phyloP scores from a whole-genome alignment of 2,888 invertebrate species.

The Perdita meconis region DNA sequence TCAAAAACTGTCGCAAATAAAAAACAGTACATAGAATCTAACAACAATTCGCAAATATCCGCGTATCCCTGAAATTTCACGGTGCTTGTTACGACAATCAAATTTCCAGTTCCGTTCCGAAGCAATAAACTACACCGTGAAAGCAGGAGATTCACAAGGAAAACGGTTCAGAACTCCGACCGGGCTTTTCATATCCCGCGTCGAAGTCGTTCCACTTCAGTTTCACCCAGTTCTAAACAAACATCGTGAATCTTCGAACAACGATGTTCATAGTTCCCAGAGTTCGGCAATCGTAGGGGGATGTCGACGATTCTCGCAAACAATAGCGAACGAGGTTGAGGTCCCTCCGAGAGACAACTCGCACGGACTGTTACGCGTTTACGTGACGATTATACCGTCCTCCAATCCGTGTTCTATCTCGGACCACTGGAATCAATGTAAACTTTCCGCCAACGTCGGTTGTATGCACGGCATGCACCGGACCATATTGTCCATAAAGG shows the following conservation, averaged over 20 bases:
- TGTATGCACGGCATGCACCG: too few species aligned
- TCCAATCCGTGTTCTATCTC: conserved; percentile 26
- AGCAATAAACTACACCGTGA: not conserved
- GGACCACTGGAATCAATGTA: conserved; percentile 32
- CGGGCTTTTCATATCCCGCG: not conserved
- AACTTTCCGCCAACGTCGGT: conserved; percentile 14
- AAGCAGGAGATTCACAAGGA: not conserved
- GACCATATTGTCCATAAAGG: too few species aligned
- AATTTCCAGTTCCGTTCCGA: not conserved
- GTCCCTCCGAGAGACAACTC: not conserved
- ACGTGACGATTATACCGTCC: conserved; percentile 23
- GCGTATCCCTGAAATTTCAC: too few species aligned
- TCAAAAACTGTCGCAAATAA: too few species aligned
- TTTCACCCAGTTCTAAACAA: conserved; percentile 4
- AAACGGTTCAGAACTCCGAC: not conserved
- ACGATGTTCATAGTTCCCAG: not conserved
- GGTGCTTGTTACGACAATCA: too few species aligned
- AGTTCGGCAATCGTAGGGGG: conserved; percentile 23
- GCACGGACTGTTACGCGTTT: conserved; percentile 40
- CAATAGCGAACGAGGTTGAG: conserved; percentile 10
- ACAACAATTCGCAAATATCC: too few species aligned
- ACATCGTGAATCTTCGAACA: conserved; percentile 13
- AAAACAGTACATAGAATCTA: too few species aligned
- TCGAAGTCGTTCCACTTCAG: conserved; percentile 15
- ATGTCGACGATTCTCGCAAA: conserved; percentile 24